Evolutionary conservation across 2,888 invertebrate species (phyloP).

Genomic region (Thumatha senex): DNA sequence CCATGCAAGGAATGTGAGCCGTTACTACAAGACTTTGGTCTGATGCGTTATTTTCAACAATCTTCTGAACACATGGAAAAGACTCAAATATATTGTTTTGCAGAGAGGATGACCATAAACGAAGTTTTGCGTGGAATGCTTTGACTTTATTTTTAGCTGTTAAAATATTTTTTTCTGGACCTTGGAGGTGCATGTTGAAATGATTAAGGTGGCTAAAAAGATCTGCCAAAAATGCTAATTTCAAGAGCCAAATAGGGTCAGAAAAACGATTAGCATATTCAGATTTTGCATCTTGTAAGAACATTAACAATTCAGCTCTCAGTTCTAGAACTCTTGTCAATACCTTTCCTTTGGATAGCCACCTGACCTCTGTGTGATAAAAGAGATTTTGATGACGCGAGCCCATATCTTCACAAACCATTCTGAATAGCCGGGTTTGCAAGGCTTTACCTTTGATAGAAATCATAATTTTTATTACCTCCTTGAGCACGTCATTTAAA

Average conservation of each 20-base stretch:
- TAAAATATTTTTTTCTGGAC: neutral
- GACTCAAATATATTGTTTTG: conserved; percentile 26
- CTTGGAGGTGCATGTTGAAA: neutral
- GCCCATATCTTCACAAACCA: conserved; percentile 43
- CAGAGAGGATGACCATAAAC: conserved; percentile 31
- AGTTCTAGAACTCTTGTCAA: conserved; percentile 33
- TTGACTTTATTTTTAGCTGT: neutral
- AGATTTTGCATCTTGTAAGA: conserved; percentile 15
- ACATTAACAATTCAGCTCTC: conserved; percentile 19
- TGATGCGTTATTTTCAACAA: conserved; percentile 36
- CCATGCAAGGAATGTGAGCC: conserved; percentile 37
- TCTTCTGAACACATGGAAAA: conserved; percentile 24
- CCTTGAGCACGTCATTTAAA: neutral
- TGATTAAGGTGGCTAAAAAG: neutral
- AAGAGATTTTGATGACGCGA: conserved; percentile 34
- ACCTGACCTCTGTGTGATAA: conserved; percentile 37
- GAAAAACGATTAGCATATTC: conserved; percentile 3
- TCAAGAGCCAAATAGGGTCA: neutral
- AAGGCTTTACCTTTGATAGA: conserved; percentile 37
- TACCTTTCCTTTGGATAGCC: conserved; percentile 35
- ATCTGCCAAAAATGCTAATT: neutral
- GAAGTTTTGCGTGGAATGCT: neutral
- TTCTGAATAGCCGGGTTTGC: conserved; percentile 34
- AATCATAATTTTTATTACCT: conserved; percentile 26
- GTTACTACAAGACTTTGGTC: conserved; percentile 26